These are phyloP conservation scores for Porites lutea DNA, from an alignment of 64 coral and sea anemone species.

Conservation along the genomic window DNA sequence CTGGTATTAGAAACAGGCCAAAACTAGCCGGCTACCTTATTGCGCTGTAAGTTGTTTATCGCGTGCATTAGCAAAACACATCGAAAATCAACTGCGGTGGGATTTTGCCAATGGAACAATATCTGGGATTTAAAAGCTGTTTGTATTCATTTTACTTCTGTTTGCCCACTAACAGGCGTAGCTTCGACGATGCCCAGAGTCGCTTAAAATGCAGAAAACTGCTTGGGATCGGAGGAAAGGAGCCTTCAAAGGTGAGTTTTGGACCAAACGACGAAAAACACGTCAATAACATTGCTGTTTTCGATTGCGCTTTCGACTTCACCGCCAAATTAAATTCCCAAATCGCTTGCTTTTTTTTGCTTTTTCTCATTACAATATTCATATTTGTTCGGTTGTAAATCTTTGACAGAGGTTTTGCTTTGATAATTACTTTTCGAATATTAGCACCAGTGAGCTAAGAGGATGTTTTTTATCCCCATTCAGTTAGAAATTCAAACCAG, in stretches of 20 bases:
- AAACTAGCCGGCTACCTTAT: background rate
- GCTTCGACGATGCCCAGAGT: conserved; percentile 98
- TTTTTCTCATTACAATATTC: conserved; percentile 45
- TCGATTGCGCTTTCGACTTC: background rate
- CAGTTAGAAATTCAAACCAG: background rate
- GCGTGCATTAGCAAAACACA: background rate
- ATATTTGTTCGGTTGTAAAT: conserved; percentile 27
- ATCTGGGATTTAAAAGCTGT: background rate
- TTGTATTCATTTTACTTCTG: conserved; percentile 22
- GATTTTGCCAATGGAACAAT: conserved; percentile 12
- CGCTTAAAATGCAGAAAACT: conserved; percentile 96
- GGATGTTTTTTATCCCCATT: background rate
- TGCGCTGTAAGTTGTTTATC: background rate
- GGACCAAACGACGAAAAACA: background rate
- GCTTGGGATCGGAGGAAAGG: conserved; percentile 94
- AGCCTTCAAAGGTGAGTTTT: conserved; percentile 83
- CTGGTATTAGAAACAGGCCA: no score
- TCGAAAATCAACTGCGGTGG: background rate
- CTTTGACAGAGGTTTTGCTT: conserved; percentile 36
- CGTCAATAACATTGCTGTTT: background rate
- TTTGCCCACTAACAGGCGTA: conserved; percentile 70
- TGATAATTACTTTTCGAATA: conserved; percentile 43
- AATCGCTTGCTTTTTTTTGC: background rate
- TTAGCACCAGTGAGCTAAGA: conserved; percentile 5
- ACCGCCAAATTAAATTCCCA: background rate